These are phyloP conservation scores for Piprites chloris DNA, from an alignment of 2,113 vertebrate genomes.

Conservation along the genomic window DNA sequence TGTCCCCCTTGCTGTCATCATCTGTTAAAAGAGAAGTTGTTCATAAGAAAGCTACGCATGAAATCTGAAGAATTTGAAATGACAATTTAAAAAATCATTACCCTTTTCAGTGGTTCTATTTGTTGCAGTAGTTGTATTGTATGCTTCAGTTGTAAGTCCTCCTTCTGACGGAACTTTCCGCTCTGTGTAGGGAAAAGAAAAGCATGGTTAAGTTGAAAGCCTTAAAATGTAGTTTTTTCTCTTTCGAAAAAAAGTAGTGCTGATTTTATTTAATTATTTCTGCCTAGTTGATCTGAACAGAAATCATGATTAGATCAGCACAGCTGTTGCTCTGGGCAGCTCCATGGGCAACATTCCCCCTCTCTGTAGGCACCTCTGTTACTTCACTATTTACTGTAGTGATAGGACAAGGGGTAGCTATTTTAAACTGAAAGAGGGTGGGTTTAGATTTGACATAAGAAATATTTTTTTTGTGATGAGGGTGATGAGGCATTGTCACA, in stretches of 20 bases:
- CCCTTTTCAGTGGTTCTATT: not conserved
- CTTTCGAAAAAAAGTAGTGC: not conserved
- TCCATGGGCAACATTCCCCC: not conserved
- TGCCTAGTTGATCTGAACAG: not conserved
- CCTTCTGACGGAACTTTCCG: conserved; percentile 12
- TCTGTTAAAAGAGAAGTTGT: conserved; percentile 36
- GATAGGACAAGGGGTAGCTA: not conserved
- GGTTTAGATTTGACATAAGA: not conserved
- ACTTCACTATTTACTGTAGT: not conserved
- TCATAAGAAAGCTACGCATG: not conserved
- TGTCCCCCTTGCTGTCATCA: conserved; percentile 3
- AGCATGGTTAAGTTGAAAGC: not conserved
- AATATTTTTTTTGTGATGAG: not conserved
- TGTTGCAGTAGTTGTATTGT: not conserved
- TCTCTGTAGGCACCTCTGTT: not conserved
- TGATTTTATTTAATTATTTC: not conserved
- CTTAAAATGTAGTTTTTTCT: not conserved
- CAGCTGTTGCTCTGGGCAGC: not conserved
- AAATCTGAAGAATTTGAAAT: not conserved
- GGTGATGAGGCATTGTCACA: accelerated
- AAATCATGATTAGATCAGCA: not conserved
- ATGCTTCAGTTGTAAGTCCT: not conserved
- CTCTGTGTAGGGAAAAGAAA: not conserved
- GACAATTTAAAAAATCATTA: not conserved
- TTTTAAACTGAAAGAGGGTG: not conserved